Evolutionary conservation across 2,888 invertebrate genomes (phyloP).

Genomic region (Mystacides longicornis): DNA sequence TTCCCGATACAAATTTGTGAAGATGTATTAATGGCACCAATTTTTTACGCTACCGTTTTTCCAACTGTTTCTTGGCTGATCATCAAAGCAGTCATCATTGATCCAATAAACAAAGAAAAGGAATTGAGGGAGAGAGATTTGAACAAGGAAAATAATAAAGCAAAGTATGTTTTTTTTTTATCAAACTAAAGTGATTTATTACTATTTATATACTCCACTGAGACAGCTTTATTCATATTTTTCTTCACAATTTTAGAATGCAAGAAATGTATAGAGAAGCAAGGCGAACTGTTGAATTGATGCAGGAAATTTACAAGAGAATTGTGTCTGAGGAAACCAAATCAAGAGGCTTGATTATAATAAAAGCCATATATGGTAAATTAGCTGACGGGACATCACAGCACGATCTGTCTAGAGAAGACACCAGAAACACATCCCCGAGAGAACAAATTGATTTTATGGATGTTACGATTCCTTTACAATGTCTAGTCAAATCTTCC

Average conservation of each 20-base stretch:
- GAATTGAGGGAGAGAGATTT: conserved; percentile 74
- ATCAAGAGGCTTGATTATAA: conserved; percentile 77
- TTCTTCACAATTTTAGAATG: conserved; percentile 43
- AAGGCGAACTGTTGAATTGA: conserved; percentile 76
- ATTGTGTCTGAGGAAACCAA: conserved; percentile 74
- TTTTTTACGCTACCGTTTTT: conserved; percentile 89
- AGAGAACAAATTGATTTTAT: conserved; percentile 50
- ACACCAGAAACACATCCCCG: conserved; percentile 34
- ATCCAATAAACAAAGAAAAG: conserved; percentile 72
- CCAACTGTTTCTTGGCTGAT: conserved; percentile 76
- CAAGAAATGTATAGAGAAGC: conserved; percentile 78
- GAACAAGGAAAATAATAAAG: conserved; percentile 72
- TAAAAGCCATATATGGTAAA: conserved; percentile 76
- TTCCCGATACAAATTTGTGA: conserved; percentile 89
- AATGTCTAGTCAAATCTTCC: conserved; percentile 90
- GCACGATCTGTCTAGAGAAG: conserved; percentile 28
- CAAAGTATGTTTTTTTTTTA: conserved; percentile 39
- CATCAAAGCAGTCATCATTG: conserved; percentile 77
- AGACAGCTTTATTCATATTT: not conserved
- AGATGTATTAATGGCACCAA: conserved; percentile 79
- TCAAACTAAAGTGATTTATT: not conserved
- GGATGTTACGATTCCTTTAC: conserved; percentile 91
- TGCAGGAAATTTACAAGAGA: conserved; percentile 84
- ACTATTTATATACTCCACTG: not conserved
- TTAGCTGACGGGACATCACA: conserved; percentile 40